Base-by-base conservation (phyloP, 2,888 invertebrate species). In the Deilephila porcellus region DNA sequence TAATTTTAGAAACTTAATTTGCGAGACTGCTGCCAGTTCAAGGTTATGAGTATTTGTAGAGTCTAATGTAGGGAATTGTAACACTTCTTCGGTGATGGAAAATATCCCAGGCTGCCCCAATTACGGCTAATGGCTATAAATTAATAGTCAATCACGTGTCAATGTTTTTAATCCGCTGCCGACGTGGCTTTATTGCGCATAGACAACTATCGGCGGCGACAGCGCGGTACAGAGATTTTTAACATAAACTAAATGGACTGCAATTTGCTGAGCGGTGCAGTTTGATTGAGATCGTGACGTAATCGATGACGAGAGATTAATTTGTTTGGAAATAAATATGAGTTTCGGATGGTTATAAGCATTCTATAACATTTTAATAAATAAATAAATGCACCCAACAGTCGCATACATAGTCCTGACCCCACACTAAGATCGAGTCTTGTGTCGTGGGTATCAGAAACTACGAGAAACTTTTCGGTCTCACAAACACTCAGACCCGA, bases 1-100 rank as follows among this genome's bases (percentile, higher is more conserved):
- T 67, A 67, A 67, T 67, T 67, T 67, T 67, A 52, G 29, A 45
- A 67, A 67, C 52, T 67, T 67, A 67, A 67, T 67, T 67, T 67
- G 52, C 67, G 25, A 25, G 67, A 20, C 67, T 20, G 25, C 25
- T 29, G 60, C 14, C 45, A 3, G 67, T 67, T 67, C 67, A 67
- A 67, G 67, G 67, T 67, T 67, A 67, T 5, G 20, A 11, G 56
- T 56, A 56, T 56, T 56, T 56, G 52, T 52, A 52, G 45, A 56
- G 56, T 17, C 19, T 56, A n/a, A 56, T n/a, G 11, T 45, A 45
- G 45, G 45, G 11, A 45, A 5, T 4, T 45, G 45, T 45, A 45
- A 45, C 14, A 45, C 45, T 45, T 45, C 11, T 8, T 8, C 45
- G 45, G 45, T 45, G 45, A 45, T 11, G 11, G 45, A 45, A 45